Evolutionary conservation across 2,113 vertebrate species (phyloP).

Genomic region (Dasypus novemcinctus): DNA sequence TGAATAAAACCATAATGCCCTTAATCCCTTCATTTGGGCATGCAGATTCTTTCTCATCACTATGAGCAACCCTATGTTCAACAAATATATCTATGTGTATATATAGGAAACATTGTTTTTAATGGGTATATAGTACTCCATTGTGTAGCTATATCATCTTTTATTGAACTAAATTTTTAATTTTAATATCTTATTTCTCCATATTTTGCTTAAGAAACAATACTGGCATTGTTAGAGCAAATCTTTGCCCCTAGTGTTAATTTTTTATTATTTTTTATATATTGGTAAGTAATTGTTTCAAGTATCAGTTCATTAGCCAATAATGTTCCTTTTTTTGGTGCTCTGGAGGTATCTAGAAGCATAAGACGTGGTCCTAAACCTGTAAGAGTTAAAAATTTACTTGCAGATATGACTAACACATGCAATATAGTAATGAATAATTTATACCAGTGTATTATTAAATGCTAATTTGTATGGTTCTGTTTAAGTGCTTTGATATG

Average conservation of each 20-base stretch:
- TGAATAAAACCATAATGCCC: background rate
- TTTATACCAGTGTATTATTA: slow-evolving; percentile 12
- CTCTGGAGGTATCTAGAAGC: background rate
- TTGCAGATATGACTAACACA: slow-evolving; percentile 6
- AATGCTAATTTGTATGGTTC: background rate
- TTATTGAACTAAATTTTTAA: background rate
- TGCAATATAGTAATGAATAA: background rate
- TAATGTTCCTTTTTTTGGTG: background rate
- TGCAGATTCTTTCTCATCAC: background rate
- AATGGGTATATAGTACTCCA: background rate
- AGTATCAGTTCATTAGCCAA: background rate
- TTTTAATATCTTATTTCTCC: background rate
- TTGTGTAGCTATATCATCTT: background rate
- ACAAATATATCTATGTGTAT: background rate
- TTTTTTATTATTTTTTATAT: slow-evolving; percentile 23
- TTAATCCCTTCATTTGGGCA: background rate
- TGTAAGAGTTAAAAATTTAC: slow-evolving; percentile 34
- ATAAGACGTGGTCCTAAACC: background rate
- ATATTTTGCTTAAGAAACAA: slow-evolving; percentile 18
- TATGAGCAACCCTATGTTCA: background rate
- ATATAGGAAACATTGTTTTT: background rate
- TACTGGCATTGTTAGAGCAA: background rate
- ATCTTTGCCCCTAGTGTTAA: background rate
- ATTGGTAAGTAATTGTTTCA: slow-evolving; percentile 36
- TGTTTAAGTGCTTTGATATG: background rate